Conservation (phyloP, 1,140 invertebrate genomes). For the Anthonomus grandis region DNA sequence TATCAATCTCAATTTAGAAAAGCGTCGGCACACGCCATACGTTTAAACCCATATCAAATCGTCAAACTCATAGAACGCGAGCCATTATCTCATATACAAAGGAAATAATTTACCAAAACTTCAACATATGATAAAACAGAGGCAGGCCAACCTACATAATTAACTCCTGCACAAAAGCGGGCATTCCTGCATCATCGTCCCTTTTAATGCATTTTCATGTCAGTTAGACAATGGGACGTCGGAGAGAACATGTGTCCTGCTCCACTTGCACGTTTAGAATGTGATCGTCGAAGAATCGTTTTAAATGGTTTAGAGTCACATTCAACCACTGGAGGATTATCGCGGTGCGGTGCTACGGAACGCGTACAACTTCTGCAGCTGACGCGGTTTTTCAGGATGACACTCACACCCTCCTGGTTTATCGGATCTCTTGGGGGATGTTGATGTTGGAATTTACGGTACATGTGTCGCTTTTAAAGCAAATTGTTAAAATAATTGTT, state of each 20-base stretch:
- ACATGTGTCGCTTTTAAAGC: too few species aligned
- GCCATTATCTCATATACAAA: too few species aligned
- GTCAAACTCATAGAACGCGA: too few species aligned
- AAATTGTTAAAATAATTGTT: too few species aligned
- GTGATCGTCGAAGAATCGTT: not conserved
- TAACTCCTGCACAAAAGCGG: conserved; percentile 20
- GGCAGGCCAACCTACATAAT: conserved; percentile 11
- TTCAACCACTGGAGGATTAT: not conserved
- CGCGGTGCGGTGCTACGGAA: conserved; percentile 9
- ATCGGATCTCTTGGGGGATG: too few species aligned
- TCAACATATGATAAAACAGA: conserved; percentile 13
- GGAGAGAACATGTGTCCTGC: conserved; percentile 18
- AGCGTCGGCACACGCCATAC: too few species aligned
- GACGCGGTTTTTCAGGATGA: conserved; percentile 11
- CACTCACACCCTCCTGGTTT: conserved; percentile 12
- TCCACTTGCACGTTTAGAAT: conserved; percentile 6
- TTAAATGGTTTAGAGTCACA: not conserved
- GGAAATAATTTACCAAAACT: conserved; percentile 20
- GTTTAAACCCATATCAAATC: too few species aligned
- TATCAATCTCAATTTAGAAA: too few species aligned
- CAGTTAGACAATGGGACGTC: conserved; percentile 13
- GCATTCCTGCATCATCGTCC: conserved; percentile 12
- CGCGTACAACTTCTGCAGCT: conserved; percentile 15
- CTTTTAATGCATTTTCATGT: conserved; percentile 12
- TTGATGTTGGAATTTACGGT: too few species aligned